Evolutionary conservation across 2,888 invertebrate species (phyloP).

Genomic region (Perizoma flavofasciatum): DNA sequence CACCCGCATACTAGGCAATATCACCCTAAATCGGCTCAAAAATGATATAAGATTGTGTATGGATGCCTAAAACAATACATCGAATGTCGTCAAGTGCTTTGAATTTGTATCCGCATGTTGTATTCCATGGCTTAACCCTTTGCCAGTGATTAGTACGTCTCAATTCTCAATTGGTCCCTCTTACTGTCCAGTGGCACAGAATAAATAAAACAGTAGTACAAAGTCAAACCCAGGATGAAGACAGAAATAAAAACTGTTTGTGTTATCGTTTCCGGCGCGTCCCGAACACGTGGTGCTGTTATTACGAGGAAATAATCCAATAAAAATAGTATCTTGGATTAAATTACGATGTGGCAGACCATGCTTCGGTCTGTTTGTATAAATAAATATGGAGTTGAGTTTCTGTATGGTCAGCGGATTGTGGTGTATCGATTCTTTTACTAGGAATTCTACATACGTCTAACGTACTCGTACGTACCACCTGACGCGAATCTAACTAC

Average conservation of each 20-base stretch:
- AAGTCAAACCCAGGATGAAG: constrained; percentile 60
- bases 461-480: too few species aligned
- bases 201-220: constrained; percentile 17
- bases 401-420: constrained; percentile 30
- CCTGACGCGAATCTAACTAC: too few species aligned
- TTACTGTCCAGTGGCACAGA: too few species aligned
- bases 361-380: constrained; percentile 43
- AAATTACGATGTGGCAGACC: constrained; percentile 58
- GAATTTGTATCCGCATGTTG: too few species aligned
- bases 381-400: constrained; percentile 39
- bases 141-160: too few species aligned
- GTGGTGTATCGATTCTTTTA: constrained; percentile 19
- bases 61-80: too few species aligned
- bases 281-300: constrained; percentile 68
- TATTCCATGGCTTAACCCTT: too few species aligned
- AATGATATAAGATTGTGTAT: too few species aligned
- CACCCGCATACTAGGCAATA: too few species aligned
- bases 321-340: constrained; percentile 76
- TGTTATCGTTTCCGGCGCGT: constrained; percentile 77
- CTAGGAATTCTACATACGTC: constrained; percentile 6
- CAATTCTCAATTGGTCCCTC: too few species aligned
- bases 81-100: too few species aligned
- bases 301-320: constrained; percentile 76
- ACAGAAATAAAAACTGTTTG: constrained; percentile 83
- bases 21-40: too few species aligned